Evolutionary conservation across 1,140 invertebrate species (phyloP), one percentile per base, ranked within the genome.

Genomic region (Apis laboriosa): DNA sequence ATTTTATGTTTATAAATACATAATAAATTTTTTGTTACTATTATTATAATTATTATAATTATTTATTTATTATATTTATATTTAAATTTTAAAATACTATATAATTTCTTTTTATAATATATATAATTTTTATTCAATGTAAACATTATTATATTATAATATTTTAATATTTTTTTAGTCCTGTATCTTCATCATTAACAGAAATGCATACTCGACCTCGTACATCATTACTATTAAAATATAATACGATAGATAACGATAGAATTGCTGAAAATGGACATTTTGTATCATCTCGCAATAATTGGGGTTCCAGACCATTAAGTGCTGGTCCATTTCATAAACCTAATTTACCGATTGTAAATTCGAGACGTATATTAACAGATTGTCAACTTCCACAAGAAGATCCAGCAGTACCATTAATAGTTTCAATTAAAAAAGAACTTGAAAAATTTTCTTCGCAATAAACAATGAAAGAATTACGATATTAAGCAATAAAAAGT

Each of bases 351-450:
- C 94, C 94, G 13, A 92, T 91, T 80, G 89, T 95, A 34, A 93
- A 95, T 80, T 92, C 94, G 0, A 94, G 91, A 15, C 93, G 94
- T 53, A 91, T 95, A 49, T 89, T 95, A 49, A 88, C 93, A 8
- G 95, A 96, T 80, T 91, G 93, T 74, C 92, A 91, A 61, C 92
- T 96, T 53, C 84, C 92, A 43, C 92, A 93, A 2, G 94, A 94
- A 28, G 96, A 96, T 91, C 95, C 96, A 0, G 96, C 96, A 1
- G 94, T 96, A n/a, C 95, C 96, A 19, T 91, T 96, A 11, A 96
- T 96, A 76, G 92, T 94, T 58, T 95, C 95, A 61, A 96, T 96
- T 81, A 96, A 96, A 88, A 94, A 94, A 67, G 96, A 96, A 91
- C 93, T 96, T 7, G 93, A 94, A 77, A 95, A 94, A 84, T 95